A percentile compares a stretch with the other conserved stretches of the same genome.
phyloP scores from a whole-genome alignment of 1,140 invertebrate genomes.

The Eueides isabella region DNA sequence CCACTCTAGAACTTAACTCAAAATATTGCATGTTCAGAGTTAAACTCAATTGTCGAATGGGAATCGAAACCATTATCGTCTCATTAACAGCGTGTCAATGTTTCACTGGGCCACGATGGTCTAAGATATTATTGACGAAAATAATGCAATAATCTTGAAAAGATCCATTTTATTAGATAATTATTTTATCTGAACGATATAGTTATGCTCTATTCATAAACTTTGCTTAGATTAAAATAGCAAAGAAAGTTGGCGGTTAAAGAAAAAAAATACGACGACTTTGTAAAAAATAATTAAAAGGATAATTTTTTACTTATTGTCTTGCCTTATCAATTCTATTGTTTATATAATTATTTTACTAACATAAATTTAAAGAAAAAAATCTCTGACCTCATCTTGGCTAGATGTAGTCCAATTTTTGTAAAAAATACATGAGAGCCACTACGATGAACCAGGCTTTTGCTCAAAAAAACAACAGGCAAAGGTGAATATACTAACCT shows the following conservation, averaged over 20 bases:
- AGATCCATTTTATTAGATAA: neutral
- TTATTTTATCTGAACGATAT: neutral
- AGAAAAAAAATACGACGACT: neutral
- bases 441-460: too few relatives aligned
- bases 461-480: too few relatives aligned
- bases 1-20: too few relatives aligned
- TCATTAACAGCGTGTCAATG: neutral
- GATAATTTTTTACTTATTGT: neutral
- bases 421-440: too few relatives aligned
- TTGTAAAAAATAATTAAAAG: neutral
- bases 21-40: too few relatives aligned
- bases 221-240: conserved; percentile 1
- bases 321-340: neutral
- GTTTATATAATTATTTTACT: too few relatives aligned
- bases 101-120: neutral
- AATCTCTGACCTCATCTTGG: too few relatives aligned
- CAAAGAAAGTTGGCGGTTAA: neutral
- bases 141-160: neutral
- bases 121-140: neutral
- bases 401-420: too few relatives aligned
- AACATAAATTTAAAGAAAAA: too few relatives aligned
- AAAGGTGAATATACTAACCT: too few relatives aligned
- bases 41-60: too few relatives aligned
- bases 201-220: conserved; percentile 4
- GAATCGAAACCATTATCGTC: too few relatives aligned